Percentiles rank a stretch among this genome's conserved stretches.
phyloP scores from a whole-genome alignment of 2,888 invertebrate genomes.

The Xestia rhomboidea region DNA sequence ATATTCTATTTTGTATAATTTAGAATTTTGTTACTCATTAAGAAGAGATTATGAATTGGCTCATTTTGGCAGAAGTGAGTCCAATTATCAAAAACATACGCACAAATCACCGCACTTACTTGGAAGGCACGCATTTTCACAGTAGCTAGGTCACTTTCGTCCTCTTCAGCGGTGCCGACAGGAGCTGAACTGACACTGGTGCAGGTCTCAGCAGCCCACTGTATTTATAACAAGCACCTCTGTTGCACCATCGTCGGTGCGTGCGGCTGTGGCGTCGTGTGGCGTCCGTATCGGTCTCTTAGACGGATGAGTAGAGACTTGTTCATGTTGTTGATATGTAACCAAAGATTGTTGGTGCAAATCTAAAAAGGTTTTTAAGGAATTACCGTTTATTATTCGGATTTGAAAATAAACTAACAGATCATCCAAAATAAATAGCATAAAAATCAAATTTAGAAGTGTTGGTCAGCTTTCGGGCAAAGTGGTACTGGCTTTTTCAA shows the following conservation, averaged over 20 bases:
- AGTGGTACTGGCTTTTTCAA: neutral
- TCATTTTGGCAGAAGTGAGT: neutral
- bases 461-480: neutral
- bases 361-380: neutral
- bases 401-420: neutral
- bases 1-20: neutral
- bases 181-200: constrained; percentile 88
- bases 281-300: constrained; percentile 20
- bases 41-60: no score
- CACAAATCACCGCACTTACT: constrained; percentile 80
- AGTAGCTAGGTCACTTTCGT: constrained; percentile 84
- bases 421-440: neutral
- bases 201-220: constrained; percentile 68
- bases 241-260: constrained; percentile 78
- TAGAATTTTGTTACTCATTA: neutral
- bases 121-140: constrained; percentile 85
- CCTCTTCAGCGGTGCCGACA: constrained; percentile 88
- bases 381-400: neutral
- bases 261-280: constrained; percentile 42
- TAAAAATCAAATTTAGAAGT: neutral
- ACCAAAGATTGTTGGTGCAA: neutral
- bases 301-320: constrained; percentile 19
- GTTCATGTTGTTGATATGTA: neutral
- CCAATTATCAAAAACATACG: constrained; percentile 2
- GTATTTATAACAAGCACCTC: constrained; percentile 83